These are phyloP conservation scores for Haemorhous mexicanus DNA, from an alignment of 2,113 vertebrate genomes.

Conservation along the genomic window DNA sequence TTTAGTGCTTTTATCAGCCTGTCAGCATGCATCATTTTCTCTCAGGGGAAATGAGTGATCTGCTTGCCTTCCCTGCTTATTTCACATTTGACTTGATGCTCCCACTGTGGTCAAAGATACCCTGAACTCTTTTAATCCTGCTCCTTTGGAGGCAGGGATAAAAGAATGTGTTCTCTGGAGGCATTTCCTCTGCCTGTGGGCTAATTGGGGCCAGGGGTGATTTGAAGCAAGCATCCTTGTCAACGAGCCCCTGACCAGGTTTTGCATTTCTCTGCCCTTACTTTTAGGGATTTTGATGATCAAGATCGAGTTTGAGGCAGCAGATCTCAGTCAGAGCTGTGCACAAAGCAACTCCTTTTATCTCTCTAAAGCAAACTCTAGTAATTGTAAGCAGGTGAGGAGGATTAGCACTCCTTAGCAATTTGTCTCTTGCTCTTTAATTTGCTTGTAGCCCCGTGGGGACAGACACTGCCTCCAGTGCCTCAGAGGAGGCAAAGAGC, in stretches of 20 bases:
- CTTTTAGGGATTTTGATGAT: background rate
- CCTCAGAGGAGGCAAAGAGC: background rate
- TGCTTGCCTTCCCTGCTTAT: background rate
- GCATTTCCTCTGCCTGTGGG: background rate
- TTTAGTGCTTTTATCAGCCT: slow-evolving; percentile 1
- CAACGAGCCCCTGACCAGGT: background rate
- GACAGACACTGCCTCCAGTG: background rate
- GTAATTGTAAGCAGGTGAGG: background rate
- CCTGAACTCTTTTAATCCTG: background rate
- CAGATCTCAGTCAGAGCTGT: background rate
- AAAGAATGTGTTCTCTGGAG: background rate
- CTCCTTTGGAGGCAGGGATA: background rate
- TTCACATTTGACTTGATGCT: slow-evolving; percentile 6
- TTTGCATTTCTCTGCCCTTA: background rate
- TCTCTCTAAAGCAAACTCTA: background rate
- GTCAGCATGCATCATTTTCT: background rate
- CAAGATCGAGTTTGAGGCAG: background rate
- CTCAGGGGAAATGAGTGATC: background rate
- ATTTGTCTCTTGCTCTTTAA: background rate
- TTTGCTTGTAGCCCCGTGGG: background rate
- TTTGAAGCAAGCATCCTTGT: background rate
- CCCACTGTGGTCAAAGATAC: background rate
- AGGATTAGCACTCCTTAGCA: background rate
- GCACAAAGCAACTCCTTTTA: background rate
- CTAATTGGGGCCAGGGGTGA: background rate